Conservation (phyloP, 2,888 invertebrate species). For the Cerceris rybyensis region DNA sequence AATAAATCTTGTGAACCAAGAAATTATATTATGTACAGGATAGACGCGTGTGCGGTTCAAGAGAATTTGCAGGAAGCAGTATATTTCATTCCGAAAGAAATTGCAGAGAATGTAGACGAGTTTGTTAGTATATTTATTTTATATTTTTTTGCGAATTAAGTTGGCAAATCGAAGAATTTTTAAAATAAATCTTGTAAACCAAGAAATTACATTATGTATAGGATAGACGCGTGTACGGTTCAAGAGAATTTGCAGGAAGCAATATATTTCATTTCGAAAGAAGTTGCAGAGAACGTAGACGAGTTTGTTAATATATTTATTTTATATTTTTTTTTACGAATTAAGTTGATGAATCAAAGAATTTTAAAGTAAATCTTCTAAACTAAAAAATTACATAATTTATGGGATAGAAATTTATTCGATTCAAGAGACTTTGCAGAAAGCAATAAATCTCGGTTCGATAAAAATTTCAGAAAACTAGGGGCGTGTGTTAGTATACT, state of each 20-base stretch:
- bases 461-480: neutral
- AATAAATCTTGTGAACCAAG: neutral
- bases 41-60: neutral
- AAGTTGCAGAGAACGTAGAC: neutral
- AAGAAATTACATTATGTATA: neutral
- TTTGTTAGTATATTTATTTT: neutral
- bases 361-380: no score
- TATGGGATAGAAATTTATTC: neutral
- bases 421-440: neutral
- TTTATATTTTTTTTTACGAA: no score
- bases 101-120: neutral
- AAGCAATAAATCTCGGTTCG: neutral
- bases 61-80: neutral
- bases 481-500: neutral
- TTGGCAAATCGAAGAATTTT: no score
- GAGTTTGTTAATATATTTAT: neutral
- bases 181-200: no score
- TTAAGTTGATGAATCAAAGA: no score
- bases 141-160: no score
- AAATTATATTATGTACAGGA: neutral
- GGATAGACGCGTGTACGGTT: neutral
- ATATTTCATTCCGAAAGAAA: neutral
- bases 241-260: neutral
- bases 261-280: neutral
- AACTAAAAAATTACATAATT: neutral